A percentile compares a stretch with the other conserved stretches of the same genome.
Conservation (phyloP, 2,113 vertebrate genomes). For the Macheiramphus alcinus region DNA sequence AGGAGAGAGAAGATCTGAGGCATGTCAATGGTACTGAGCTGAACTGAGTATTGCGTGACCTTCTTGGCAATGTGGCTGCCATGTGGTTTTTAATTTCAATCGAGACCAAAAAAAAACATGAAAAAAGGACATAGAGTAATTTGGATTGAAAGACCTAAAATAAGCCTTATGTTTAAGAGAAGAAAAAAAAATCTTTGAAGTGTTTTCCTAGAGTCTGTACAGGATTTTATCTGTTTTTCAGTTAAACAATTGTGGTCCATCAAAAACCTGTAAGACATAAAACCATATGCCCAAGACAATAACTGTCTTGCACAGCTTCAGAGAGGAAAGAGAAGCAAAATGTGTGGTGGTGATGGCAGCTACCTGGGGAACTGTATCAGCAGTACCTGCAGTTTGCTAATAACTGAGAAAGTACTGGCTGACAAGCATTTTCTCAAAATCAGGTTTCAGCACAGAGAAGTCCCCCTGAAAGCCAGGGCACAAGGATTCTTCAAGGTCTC, state of each 20-base stretch:
- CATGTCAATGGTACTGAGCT: neutral
- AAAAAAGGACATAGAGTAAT: neutral
- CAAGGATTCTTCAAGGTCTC: neutral
- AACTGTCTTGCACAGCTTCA: neutral
- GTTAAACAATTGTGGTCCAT: neutral
- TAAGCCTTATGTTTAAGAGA: neutral
- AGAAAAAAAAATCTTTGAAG: neutral
- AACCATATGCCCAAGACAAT: neutral
- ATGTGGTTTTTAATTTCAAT: neutral
- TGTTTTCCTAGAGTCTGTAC: neutral
- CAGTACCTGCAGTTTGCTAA: neutral
- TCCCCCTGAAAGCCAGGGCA: neutral
- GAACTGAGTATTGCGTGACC: neutral
- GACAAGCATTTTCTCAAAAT: neutral
- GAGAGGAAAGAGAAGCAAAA: neutral
- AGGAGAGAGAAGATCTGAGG: neutral
- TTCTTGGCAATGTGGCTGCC: neutral
- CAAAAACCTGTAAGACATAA: neutral
- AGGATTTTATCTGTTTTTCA: neutral
- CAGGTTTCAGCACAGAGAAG: neutral
- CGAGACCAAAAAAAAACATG: fast-evolving
- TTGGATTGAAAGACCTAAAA: neutral
- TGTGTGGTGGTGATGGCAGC: neutral
- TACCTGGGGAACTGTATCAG: neutral
- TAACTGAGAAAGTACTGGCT: neutral